Conservation (phyloP, 2,797 vertebrate species). For the Aythya fuligula region DNA sequence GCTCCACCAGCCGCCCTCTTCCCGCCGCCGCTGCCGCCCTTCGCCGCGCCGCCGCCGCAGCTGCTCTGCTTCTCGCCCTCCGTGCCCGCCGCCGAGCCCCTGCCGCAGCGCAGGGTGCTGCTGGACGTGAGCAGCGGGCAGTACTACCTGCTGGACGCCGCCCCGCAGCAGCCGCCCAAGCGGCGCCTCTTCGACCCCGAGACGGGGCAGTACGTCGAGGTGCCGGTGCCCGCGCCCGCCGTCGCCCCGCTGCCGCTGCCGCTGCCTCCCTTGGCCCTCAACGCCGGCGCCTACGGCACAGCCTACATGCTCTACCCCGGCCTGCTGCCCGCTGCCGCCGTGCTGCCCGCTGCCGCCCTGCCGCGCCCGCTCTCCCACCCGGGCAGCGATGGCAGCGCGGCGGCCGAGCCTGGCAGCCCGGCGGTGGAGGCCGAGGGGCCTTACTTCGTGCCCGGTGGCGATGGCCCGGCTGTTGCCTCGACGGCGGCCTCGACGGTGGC, state of each 20-base stretch:
- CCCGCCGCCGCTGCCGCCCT: slow-evolving; percentile 77
- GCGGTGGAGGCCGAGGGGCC: slow-evolving; percentile 78
- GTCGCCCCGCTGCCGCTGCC: slow-evolving; percentile 82
- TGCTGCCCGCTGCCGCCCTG: slow-evolving; percentile 82
- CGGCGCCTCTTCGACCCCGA: slow-evolving; percentile 94
- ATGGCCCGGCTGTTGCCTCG: slow-evolving; percentile 20
- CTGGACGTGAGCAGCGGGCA: slow-evolving; percentile 94
- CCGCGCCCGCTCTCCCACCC: slow-evolving; percentile 70
- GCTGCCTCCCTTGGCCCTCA: slow-evolving; percentile 85
- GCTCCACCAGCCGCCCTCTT: slow-evolving; percentile 79
- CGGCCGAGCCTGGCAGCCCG: slow-evolving; percentile 47
- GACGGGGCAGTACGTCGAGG: slow-evolving; percentile 93
- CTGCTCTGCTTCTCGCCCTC: slow-evolving; percentile 83
- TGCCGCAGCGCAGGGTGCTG: slow-evolving; percentile 92
- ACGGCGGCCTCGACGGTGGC: slow-evolving; percentile 70
- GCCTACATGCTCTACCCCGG: slow-evolving; percentile 92
- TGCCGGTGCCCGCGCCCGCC: slow-evolving; percentile 83
- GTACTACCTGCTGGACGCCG: slow-evolving; percentile 94
- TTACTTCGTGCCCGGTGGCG: slow-evolving; percentile 87
- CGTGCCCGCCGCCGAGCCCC: slow-evolving; percentile 73
- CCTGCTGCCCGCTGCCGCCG: slow-evolving; percentile 73
- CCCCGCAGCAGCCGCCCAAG: slow-evolving; percentile 83
- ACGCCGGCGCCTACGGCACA: slow-evolving; percentile 82
- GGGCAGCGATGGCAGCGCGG: slow-evolving; percentile 33
- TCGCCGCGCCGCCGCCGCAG: slow-evolving; percentile 74